phyloP scores from a whole-genome alignment of 2,888 invertebrate species.

The Eugnorisma glareosa region DNA sequence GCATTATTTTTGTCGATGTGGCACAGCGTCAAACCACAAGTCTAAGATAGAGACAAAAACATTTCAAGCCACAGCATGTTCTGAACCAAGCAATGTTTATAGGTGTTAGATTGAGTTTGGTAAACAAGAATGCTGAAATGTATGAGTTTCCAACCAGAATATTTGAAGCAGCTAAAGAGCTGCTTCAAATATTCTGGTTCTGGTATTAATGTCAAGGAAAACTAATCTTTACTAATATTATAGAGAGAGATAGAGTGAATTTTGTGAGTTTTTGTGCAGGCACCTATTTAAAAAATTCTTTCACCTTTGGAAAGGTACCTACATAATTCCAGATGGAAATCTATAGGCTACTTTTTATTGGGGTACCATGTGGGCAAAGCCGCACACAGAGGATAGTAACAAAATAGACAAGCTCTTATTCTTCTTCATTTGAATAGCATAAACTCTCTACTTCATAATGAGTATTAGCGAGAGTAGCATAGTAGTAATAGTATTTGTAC shows the following conservation, averaged over 20 bases:
- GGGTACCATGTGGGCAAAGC: background rate
- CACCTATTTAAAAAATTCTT: background rate
- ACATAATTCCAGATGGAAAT: background rate
- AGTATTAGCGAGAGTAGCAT: background rate
- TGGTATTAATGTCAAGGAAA: background rate
- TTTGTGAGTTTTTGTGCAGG: background rate
- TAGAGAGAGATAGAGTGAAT: background rate
- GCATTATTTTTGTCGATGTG: background rate
- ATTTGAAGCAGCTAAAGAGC: background rate
- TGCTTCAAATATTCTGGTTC: too few relatives aligned
- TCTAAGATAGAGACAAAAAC: background rate
- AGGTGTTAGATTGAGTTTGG: background rate
- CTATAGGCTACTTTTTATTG: background rate
- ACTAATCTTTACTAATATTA: background rate
- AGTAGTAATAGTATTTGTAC: background rate
- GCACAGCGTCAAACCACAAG: background rate
- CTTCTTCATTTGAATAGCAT: background rate
- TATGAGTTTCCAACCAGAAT: background rate
- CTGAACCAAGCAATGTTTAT: background rate
- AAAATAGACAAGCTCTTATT: background rate
- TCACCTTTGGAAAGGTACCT: background rate
- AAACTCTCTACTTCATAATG: background rate
- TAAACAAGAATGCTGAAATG: background rate
- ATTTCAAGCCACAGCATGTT: background rate
- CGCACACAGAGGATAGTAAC: background rate